These are phyloP conservation scores for Metaphire vulgaris DNA, from an alignment of 1,140 invertebrate species.

Conservation along the genomic window DNA sequence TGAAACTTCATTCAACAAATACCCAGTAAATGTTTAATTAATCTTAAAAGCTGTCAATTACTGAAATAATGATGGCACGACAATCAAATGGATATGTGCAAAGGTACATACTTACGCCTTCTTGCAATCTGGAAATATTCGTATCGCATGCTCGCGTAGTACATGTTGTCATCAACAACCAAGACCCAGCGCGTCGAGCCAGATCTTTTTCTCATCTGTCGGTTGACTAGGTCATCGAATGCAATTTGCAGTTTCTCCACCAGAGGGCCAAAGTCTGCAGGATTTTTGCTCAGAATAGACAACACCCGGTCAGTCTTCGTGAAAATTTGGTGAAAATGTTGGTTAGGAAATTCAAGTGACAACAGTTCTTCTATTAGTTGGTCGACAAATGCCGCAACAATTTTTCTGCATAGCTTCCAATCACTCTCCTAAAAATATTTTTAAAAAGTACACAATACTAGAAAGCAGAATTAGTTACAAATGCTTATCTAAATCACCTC, in stretches of 20 bases:
- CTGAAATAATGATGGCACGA: not conserved
- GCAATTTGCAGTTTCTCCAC: too few relatives aligned
- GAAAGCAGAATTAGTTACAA: too few relatives aligned
- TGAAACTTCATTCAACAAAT: not conserved
- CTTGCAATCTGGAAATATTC: conserved; percentile 55
- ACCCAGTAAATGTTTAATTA: not conserved
- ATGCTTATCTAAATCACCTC: too few relatives aligned
- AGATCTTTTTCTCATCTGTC: not conserved
- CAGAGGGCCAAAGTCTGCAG: too few relatives aligned
- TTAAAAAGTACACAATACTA: too few relatives aligned
- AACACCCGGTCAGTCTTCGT: too few relatives aligned
- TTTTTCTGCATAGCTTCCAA: not conserved
- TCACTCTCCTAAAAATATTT: not conserved
- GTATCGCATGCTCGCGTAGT: conserved; percentile 58
- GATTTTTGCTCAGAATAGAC: too few relatives aligned
- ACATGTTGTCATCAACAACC: conserved; percentile 58
- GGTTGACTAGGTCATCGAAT: not conserved
- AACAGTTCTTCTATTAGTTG: not conserved
- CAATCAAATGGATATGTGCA: conserved; percentile 5
- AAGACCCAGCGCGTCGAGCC: conserved; percentile 36
- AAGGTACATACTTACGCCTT: conserved; percentile 37
- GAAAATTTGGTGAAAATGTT: too few relatives aligned
- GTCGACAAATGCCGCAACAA: not conserved
- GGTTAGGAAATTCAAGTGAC: too few relatives aligned
- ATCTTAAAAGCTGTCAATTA: not conserved